Evolutionary conservation across 2,113 vertebrate genomes (phyloP), one percentile per base, ranked within the genome.

Genomic region (western clawed frog (Xenopus tropicalis)): DNA sequence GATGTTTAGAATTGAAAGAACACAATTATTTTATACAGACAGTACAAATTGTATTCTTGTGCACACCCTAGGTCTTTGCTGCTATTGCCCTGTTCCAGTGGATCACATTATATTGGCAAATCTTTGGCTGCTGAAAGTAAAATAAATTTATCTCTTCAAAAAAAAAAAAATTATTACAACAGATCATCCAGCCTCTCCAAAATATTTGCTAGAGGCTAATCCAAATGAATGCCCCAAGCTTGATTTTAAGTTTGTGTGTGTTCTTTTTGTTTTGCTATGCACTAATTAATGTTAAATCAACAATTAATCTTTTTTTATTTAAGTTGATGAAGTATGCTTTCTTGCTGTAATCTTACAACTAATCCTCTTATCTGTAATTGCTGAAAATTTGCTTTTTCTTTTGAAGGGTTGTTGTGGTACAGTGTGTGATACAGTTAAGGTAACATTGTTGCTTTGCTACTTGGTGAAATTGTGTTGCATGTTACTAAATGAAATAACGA

Each of bases 301-400:
- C 84, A 42, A 86, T 88, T 89, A 89, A 89, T 91, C 85, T 72
- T 70, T 83, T 81, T 79, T 77, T 83, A 79, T 46, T 46, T 46
- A 6, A 78, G 76, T 87, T 71, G 24, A 77, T 20, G 68, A 84
- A 83, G 85, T 85, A 70, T 79, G 86, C 87, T 93, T 94, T 96
- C 96, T 98, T 98, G 96, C 96, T 98, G 96, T 94, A 95, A 91
- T 92, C 95, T 98, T 98, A 96, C 83, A 87, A 92, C 92, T 97
- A 94, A 96, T 96, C 91, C 92, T 94, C 90, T 88, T 79, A 85
- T 80, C 72, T 80, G 77, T 87, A 83, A 85, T 87, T 90, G 74
- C 77, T 80, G 75, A 86, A 81, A 80, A 84, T 82, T 66, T 79
- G 79, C 82, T 84, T 73, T 79, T 82, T 84, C 42, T 69, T 79